Conservation (phyloP, 2,888 invertebrate species). For the Tipula vernalis region DNA sequence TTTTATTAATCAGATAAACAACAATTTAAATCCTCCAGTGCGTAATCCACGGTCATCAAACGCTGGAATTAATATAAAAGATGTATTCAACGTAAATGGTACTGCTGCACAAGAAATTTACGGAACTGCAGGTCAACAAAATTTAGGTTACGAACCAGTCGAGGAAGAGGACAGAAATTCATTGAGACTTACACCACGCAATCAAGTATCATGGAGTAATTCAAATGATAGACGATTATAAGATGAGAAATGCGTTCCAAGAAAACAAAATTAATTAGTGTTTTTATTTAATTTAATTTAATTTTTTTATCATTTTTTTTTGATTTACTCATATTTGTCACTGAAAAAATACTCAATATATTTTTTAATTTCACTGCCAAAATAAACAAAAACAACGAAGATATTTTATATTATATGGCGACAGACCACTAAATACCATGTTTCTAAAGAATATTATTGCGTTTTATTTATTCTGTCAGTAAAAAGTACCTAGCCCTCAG, state of each 20-base stretch:
- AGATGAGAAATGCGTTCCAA: not conserved
- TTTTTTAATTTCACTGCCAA: not conserved
- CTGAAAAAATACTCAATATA: not conserved
- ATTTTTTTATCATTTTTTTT: not conserved
- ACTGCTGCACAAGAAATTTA: constrained; percentile 29
- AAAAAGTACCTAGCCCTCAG: too few relatives aligned
- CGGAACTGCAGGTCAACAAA: constrained; percentile 50
- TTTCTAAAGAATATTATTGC: not conserved
- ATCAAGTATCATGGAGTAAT: constrained; percentile 47
- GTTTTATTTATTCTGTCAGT: not conserved
- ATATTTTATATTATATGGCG: not conserved
- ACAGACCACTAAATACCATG: not conserved
- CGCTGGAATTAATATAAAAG: constrained; percentile 66
- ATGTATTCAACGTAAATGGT: constrained; percentile 61
- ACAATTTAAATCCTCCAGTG: constrained; percentile 41
- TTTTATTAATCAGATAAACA: constrained; percentile 33
- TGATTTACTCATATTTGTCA: not conserved
- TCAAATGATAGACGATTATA: constrained; percentile 7
- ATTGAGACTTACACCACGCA: constrained; percentile 56
- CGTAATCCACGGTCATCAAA: constrained; percentile 64
- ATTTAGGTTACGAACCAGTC: constrained; percentile 61
- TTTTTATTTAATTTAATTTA: not conserved
- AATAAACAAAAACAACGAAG: not conserved
- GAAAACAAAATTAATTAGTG: not conserved
- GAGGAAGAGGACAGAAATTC: constrained; percentile 61